phyloP scores from a whole-genome alignment of 2,113 vertebrate species.

The Actenoides hombroni region DNA sequence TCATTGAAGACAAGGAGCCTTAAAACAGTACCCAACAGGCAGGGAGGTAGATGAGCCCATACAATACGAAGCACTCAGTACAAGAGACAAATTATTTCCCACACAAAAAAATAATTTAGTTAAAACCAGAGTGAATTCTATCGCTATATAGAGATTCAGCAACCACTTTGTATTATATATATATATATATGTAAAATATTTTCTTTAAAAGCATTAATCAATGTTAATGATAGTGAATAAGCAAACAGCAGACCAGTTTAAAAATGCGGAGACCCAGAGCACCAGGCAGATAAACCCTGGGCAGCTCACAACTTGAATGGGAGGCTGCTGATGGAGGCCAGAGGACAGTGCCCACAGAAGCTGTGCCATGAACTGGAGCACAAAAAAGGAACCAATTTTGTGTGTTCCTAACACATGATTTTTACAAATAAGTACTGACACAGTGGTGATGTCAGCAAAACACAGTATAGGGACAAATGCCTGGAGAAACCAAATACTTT shows the following conservation, averaged over 20 bases:
- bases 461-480: background rate
- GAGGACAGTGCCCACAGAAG: background rate
- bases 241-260: background rate
- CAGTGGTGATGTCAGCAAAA: background rate
- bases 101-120: background rate
- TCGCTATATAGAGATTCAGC: background rate
- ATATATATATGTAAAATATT: accelerated
- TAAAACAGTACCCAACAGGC: background rate
- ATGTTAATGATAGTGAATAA: background rate
- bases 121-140: background rate
- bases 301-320: background rate
- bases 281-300: background rate
- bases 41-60: background rate
- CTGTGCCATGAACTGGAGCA: background rate
- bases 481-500: background rate
- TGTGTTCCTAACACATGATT: background rate
- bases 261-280: background rate
- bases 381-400: background rate
- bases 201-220: background rate
- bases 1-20: background rate
- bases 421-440: background rate
- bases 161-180: background rate
- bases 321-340: background rate
- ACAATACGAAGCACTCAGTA: background rate
- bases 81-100: background rate